Percentiles rank a stretch among this genome's conserved stretches.
These are phyloP conservation scores for Oncorhynchus clarkii DNA, from an alignment of 2,113 vertebrate species.

Conservation along the genomic window DNA sequence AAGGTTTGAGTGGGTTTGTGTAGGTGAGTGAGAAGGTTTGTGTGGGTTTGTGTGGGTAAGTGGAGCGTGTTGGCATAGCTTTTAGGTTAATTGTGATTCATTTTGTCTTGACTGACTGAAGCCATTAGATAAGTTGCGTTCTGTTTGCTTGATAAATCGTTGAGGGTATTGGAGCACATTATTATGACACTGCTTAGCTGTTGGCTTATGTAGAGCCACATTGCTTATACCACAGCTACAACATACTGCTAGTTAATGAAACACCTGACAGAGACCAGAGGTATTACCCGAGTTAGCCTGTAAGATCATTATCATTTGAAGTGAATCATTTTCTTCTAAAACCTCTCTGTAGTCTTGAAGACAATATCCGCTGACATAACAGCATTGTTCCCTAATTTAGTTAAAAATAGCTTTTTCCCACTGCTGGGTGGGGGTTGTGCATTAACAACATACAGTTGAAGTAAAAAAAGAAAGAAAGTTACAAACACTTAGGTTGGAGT, in stretches of 20 bases:
- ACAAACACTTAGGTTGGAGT: no score
- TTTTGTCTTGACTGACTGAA: neutral
- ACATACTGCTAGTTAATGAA: no score
- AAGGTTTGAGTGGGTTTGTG: neutral
- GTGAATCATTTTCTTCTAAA: no score
- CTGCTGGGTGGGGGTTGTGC: neutral
- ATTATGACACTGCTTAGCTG: no score
- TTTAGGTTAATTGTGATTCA: conserved; percentile 7
- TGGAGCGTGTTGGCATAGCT: neutral
- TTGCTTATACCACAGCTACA: no score
- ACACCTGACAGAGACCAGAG: no score
- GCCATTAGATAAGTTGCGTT: neutral
- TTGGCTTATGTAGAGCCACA: no score
- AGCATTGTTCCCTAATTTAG: neutral
- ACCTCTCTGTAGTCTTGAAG: neutral
- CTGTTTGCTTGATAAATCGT: neutral
- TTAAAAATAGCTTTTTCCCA: neutral
- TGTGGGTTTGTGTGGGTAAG: neutral
- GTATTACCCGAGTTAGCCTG: no score
- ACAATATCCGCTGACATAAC: neutral
- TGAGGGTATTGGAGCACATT: neutral
- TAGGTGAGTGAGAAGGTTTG: no score
- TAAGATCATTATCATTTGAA: neutral
- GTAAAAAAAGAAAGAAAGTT: no score
- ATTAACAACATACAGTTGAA: neutral